A percentile compares a stretch with the other conserved stretches of the same genome.
These are phyloP conservation scores for Tokudaia muenninki DNA, from an alignment of 2,797 vertebrate species.

Conservation along the genomic window DNA sequence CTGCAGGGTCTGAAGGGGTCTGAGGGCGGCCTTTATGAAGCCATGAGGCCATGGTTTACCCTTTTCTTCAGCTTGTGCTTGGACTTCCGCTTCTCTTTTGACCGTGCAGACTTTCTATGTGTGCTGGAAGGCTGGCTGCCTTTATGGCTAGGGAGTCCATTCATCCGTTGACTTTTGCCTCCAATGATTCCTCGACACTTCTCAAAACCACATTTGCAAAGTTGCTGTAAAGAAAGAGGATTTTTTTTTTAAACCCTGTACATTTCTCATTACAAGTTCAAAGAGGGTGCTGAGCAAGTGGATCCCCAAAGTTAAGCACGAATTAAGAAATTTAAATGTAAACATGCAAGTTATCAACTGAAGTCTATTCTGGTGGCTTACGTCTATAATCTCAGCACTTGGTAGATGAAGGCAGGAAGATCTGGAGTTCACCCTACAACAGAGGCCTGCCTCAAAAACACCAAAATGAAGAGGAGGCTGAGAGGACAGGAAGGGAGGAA, in stretches of 20 bases:
- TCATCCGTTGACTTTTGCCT: slow-evolving; percentile 95
- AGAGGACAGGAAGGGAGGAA: not conserved
- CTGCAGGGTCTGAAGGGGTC: not conserved
- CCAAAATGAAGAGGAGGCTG: not conserved
- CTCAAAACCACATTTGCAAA: slow-evolving; percentile 95
- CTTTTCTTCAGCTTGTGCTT: slow-evolving; percentile 99
- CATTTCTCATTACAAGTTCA: not conserved
- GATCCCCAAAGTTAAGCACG: not conserved
- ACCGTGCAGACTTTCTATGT: slow-evolving; percentile 92
- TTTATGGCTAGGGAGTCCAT: slow-evolving; percentile 92
- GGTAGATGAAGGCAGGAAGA: not conserved
- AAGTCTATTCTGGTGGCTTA: not conserved
- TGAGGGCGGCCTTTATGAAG: not conserved
- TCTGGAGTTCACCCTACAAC: not conserved
- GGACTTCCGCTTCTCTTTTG: slow-evolving; percentile 98
- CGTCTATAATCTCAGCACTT: not conserved
- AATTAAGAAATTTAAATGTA: not conserved
- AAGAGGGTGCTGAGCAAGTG: not conserved
- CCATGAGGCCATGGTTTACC: slow-evolving; percentile 86
- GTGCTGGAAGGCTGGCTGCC: slow-evolving; percentile 87
- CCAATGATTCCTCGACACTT: slow-evolving; percentile 98
- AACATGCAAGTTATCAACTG: not conserved
- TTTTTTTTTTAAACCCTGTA: not conserved
- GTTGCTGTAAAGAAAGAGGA: slow-evolving; percentile 90
- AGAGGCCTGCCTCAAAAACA: not conserved